Base-by-base conservation (phyloP, 2,797 vertebrate species). In the Malacoraja senta region DNA sequence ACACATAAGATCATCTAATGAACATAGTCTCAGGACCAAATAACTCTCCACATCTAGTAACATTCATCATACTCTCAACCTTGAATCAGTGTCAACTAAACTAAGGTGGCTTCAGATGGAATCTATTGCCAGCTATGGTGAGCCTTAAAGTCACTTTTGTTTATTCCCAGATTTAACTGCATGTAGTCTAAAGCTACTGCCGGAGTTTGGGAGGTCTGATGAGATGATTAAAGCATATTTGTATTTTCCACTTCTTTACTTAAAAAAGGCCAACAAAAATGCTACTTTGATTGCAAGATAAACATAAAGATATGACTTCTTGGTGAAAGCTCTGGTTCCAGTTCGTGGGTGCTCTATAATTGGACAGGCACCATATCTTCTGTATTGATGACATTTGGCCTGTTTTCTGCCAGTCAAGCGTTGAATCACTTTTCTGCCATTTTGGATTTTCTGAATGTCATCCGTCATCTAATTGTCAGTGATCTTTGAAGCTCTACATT, bases 401-500 rank as follows among this genome's bases (percentile, higher is more conserved):
- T 72, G 3, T 91, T 74, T 74, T 74, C 12, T 74, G 0, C 71
- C 71, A 91, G 90, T 72, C 88, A 91, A 91, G 63, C 88, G 72
- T 72, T 15, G 72, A 91, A 24, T 17, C 68, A 44, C 68, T 74
- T 91, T 74, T 91, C 68, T 91, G 90, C 90, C 90, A 72, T 91
- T 91, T 91, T 91, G 90, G 35, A 74, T 91, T 74, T 91, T 74
- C 71, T 53, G 38, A 91, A 91, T 74, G 90, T 91, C 90, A 44
- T 74, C 35, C 1, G 38, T 74, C 71, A 91, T 91, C 38, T 53
- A 91, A 91, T 74, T 74, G 71, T 91, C 90, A 12, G 71, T 74
- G 71, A 74, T 91, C 90, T 91, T 88, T 88, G 84, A 88, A 88
- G 84, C 84, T 24, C n/a, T 65, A 88, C 61, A 68, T 88, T 88